Evolutionary conservation across 2,888 invertebrate species (phyloP).

Genomic region (Troglohyphantes excavatus): DNA sequence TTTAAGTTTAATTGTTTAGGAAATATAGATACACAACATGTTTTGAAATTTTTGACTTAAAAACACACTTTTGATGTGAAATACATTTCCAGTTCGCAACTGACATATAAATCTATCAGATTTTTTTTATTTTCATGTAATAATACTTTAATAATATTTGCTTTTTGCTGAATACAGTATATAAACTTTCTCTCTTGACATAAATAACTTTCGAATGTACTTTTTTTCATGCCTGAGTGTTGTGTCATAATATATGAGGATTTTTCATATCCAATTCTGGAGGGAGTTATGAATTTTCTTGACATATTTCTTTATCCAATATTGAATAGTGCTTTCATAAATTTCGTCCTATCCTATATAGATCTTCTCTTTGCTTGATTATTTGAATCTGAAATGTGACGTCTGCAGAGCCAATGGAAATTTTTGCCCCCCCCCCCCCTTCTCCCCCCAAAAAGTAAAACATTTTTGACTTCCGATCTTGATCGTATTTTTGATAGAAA

Average conservation of each 20-base stretch:
- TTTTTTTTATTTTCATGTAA: too few species aligned
- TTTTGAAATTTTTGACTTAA: too few species aligned
- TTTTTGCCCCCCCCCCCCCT: too few species aligned
- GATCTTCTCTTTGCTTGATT: background rate
- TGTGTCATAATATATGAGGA: background rate
- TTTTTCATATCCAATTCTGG: background rate
- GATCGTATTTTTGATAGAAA: background rate
- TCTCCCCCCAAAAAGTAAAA: background rate
- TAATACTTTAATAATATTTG: too few species aligned
- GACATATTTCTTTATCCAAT: background rate
- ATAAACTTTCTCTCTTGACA: background rate
- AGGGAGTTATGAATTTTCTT: background rate
- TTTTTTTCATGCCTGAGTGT: background rate
- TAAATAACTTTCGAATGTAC: background rate
- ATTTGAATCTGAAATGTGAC: background rate
- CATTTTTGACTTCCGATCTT: background rate
- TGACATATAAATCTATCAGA: too few species aligned
- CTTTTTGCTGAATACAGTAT: too few species aligned
- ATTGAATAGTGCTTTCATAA: background rate
- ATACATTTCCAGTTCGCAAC: too few species aligned
- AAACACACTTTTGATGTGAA: too few species aligned
- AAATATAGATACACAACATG: too few species aligned
- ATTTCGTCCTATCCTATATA: background rate
- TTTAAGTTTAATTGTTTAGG: too few species aligned
- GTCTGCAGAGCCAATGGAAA: background rate